These are phyloP conservation scores for Montipora capricornis DNA, from an alignment of 64 coral and sea anemone genomes.

Conservation along the genomic window DNA sequence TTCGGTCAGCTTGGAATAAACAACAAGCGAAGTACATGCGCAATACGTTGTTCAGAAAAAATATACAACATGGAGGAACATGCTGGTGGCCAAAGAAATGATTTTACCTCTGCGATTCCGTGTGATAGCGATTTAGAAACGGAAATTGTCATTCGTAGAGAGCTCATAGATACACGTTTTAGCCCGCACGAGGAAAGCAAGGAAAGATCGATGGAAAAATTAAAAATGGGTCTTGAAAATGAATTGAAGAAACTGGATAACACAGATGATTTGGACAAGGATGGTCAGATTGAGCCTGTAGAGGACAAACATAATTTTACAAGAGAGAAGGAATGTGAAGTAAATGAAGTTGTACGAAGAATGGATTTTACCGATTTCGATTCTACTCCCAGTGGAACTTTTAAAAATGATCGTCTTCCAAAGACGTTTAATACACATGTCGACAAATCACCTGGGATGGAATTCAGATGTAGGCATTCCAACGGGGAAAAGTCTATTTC, in stretches of 20 bases:
- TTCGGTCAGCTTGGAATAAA: no score
- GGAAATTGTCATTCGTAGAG: constrained; percentile 22
- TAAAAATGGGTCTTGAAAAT: background rate
- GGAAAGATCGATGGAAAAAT: background rate
- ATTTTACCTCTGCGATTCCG: background rate
- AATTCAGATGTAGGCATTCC: constrained; percentile 8
- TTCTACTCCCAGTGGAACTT: background rate
- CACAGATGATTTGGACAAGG: background rate
- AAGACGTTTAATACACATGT: background rate
- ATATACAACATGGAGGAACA: constrained; percentile 47
- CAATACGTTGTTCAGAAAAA: background rate
- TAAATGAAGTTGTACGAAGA: background rate
- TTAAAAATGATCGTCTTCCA: background rate
- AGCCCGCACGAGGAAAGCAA: background rate
- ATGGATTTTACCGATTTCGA: background rate
- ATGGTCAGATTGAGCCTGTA: constrained; percentile 12
- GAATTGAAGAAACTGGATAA: background rate
- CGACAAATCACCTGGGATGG: constrained; percentile 8
- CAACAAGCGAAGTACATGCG: background rate
- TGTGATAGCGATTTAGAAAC: background rate
- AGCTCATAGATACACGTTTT: background rate
- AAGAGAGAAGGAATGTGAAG: background rate
- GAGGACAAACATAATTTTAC: background rate
- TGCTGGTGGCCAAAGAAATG: background rate
- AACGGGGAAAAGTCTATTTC: background rate